Percentiles rank a stretch among this genome's conserved stretches.
phyloP scores from a whole-genome alignment of 2,113 vertebrate genomes.

The Paracanthobrama guichenoti region DNA sequence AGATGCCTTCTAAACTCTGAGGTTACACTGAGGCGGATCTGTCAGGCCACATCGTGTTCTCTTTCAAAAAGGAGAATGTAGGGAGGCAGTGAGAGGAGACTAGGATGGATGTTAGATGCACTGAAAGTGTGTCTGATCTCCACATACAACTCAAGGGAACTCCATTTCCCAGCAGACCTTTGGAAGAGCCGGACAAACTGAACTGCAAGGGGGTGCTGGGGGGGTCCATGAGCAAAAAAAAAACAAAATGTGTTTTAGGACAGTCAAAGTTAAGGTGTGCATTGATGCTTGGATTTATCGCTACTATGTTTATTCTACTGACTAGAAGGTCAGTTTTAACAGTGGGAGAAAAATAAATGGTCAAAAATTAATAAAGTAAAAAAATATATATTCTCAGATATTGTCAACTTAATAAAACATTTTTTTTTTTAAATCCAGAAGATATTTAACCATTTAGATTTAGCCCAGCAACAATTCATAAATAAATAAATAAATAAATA shows the following conservation, averaged over 20 bases:
- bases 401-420: background rate
- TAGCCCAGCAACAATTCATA: no score
- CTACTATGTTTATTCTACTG: background rate
- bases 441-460: no score
- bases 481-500: no score
- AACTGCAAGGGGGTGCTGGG: background rate
- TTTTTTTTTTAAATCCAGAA: no score
- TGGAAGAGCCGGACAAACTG: background rate
- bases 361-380: background rate
- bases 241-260: background rate
- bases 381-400: background rate
- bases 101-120: background rate
- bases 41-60: background rate
- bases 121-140: background rate
- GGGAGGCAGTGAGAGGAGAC: conserved; percentile 1
- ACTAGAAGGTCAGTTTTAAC: background rate
- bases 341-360: background rate
- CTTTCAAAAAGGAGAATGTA: background rate
- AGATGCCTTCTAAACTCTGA: conserved; percentile 26
- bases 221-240: background rate
- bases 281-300: background rate
- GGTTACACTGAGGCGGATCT: conserved; percentile 28
- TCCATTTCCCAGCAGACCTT: conserved; percentile 17
- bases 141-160: background rate
- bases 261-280: background rate